Conservation (phyloP, 2,888 invertebrate species). For the Volucella inflata region DNA sequence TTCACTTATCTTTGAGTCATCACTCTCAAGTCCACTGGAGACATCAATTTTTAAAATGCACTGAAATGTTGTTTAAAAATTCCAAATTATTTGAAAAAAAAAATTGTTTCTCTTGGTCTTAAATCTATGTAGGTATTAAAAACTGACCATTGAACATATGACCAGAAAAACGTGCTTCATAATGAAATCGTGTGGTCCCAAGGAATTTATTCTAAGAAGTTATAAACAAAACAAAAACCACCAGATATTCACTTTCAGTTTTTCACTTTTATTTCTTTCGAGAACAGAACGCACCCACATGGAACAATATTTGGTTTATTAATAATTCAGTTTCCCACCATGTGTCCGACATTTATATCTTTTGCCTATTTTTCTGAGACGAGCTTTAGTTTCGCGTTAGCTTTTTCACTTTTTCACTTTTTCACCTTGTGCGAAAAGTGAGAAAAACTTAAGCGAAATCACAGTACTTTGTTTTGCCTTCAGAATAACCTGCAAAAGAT, state of each 20-base stretch:
- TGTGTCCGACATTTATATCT: conserved; percentile 76
- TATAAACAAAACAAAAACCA: neutral
- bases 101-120: neutral
- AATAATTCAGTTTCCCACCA: conserved; percentile 75
- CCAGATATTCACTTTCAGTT: conserved; percentile 35
- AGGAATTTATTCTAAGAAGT: neutral
- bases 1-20: conserved; percentile 2
- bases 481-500: conserved; percentile 31
- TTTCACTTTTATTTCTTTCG: no score
- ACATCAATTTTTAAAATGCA: conserved; percentile 25
- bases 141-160: conserved; percentile 58
- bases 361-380: conserved; percentile 46
- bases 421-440: conserved; percentile 39
- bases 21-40: conserved; percentile 13
- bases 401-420: conserved; percentile 56
- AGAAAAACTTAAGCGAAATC: conserved; percentile 36
- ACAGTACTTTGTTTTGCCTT: conserved; percentile 28
- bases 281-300: conserved; percentile 44
- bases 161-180: conserved; percentile 47
- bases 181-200: neutral
- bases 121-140: neutral
- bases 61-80: conserved; percentile 18
- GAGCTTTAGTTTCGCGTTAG: conserved; percentile 41
- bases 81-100: neutral
- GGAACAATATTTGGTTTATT: conserved; percentile 75